Conservation (phyloP, 2,797 vertebrate genomes). For the Ambastaia sidthimunki region DNA sequence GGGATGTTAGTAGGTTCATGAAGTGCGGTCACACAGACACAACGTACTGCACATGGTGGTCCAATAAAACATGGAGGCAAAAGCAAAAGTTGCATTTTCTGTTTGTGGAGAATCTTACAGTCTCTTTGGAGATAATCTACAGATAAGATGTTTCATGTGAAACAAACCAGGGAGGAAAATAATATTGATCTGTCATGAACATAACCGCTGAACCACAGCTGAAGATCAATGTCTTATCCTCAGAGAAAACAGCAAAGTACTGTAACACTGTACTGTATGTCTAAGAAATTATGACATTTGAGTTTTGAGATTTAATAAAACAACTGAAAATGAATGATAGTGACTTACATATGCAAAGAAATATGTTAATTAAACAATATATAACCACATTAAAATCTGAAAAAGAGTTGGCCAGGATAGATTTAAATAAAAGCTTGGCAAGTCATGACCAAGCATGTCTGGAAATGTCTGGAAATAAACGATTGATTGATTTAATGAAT, state of each 20-base stretch:
- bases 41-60: background rate
- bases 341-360: background rate
- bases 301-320: too few relatives aligned
- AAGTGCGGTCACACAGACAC: background rate
- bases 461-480: too few relatives aligned
- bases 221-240: too few relatives aligned
- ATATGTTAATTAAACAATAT: background rate
- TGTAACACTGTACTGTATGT: too few relatives aligned
- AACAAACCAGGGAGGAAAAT: background rate
- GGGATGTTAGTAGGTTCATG: conserved; percentile 24
- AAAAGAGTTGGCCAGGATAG: background rate
- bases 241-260: too few relatives aligned
- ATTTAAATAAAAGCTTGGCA: too few relatives aligned
- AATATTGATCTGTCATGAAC: too few relatives aligned
- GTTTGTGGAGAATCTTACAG: background rate
- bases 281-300: too few relatives aligned
- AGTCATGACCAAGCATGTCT: too few relatives aligned
- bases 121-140: background rate
- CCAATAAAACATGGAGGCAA: background rate
- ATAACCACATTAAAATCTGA: background rate
- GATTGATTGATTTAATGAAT: background rate
- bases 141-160: background rate
- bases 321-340: too few relatives aligned
- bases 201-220: too few relatives aligned
- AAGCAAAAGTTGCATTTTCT: background rate